Conservation (phyloP, 1,140 invertebrate genomes). For the Drosophila pachea region DNA sequence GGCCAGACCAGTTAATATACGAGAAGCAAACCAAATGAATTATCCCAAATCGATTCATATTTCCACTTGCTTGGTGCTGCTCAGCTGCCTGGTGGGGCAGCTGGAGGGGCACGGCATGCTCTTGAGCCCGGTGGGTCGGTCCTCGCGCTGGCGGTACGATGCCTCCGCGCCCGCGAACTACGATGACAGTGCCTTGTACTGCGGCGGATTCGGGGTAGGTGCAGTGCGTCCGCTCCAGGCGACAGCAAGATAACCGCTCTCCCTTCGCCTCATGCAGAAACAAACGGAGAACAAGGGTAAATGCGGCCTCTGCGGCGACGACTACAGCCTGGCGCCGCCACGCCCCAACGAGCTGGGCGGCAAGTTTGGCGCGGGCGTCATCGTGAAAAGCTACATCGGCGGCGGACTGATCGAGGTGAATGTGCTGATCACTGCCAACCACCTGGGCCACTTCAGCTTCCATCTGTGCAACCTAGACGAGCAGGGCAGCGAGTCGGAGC, state of each 20-base stretch:
- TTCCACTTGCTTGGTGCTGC: conserved; percentile 5
- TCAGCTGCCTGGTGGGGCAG: conserved; percentile 14
- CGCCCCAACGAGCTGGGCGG: conserved; percentile 83
- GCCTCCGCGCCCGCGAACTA: conserved; percentile 81
- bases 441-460: conserved; percentile 81
- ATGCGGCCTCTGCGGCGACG: conserved; percentile 83
- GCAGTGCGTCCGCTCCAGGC: neutral
- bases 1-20: conserved; percentile 29
- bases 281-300: conserved; percentile 80
- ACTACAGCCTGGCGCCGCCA: conserved; percentile 79
- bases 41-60: conserved; percentile 17
- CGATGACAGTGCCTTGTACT: conserved; percentile 83
- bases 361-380: conserved; percentile 81
- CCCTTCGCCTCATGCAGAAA: conserved; percentile 46
- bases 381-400: conserved; percentile 79
- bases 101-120: conserved; percentile 83
- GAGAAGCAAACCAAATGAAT: conserved; percentile 46
- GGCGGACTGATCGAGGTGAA: conserved; percentile 66
- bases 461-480: conserved; percentile 80
- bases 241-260: neutral
- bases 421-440: conserved; percentile 80
- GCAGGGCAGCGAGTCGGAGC: conserved; percentile 53
- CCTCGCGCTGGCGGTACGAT: conserved; percentile 83
- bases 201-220: conserved; percentile 81
- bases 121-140: conserved; percentile 83